Evolutionary conservation across 2,888 invertebrate genomes (phyloP).

Genomic region (Cryptocephalus moraei): DNA sequence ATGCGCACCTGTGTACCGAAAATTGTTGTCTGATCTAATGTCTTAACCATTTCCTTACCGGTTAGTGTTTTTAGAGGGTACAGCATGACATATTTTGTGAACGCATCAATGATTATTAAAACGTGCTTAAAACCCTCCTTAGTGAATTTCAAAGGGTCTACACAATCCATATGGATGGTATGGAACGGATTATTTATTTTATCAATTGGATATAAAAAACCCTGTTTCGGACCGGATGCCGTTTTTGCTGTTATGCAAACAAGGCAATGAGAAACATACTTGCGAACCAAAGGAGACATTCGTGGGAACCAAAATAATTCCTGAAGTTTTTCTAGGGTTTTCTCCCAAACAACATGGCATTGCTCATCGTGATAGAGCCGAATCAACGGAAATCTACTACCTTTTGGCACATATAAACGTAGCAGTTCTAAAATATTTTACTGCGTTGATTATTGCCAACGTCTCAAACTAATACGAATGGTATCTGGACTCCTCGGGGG

Average conservation of each 20-base stretch:
- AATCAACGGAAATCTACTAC: background rate
- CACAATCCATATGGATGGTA: slow-evolving; percentile 32
- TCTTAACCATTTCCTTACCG: background rate
- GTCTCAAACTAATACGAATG: too few relatives aligned
- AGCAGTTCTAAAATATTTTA: too few relatives aligned
- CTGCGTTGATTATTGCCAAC: too few relatives aligned
- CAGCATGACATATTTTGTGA: background rate
- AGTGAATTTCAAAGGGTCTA: slow-evolving; percentile 17
- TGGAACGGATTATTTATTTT: slow-evolving; percentile 29
- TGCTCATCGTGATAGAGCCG: slow-evolving; percentile 2
- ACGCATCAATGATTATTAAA: background rate
- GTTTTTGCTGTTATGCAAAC: slow-evolving; percentile 1
- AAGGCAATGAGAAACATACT: slow-evolving; percentile 6
- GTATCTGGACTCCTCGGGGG: too few relatives aligned
- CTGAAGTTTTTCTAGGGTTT: slow-evolving; percentile 3
- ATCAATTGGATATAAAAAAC: slow-evolving; percentile 24
- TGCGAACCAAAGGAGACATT: slow-evolving; percentile 3
- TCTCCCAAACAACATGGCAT: slow-evolving; percentile 9
- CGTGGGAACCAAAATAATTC: slow-evolving; percentile 7
- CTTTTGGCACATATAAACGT: slow-evolving; percentile 1
- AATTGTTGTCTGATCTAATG: background rate
- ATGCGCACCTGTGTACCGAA: background rate
- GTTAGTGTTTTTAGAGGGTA: background rate
- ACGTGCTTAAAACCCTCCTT: slow-evolving; percentile 1
- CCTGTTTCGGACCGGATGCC: slow-evolving; percentile 1